phyloP scores from a whole-genome alignment of 64 coral and sea anemone genomes.

The Actinia tenebrosa region DNA sequence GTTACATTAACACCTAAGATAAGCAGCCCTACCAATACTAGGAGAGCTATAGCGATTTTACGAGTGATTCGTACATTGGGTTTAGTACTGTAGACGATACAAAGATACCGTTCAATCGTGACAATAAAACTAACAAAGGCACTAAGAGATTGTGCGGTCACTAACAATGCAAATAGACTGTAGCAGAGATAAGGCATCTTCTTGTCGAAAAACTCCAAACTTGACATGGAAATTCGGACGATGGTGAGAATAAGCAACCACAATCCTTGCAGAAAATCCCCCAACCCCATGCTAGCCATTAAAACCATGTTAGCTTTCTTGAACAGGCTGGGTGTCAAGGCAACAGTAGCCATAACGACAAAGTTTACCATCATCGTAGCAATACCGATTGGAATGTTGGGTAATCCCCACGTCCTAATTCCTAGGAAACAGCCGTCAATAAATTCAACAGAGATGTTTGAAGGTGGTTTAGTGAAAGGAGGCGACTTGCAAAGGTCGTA shows the following conservation, averaged over 20 bases:
- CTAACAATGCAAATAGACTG: neutral
- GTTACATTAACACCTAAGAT: neutral
- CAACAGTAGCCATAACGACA: neutral
- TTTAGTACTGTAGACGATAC: neutral
- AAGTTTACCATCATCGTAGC: neutral
- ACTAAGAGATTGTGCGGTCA: neutral
- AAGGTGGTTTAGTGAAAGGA: neutral
- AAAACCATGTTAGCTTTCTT: neutral
- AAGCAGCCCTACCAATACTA: neutral
- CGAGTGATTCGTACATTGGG: neutral
- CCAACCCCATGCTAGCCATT: neutral
- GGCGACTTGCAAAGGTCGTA: neutral
- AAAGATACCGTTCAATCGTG: neutral
- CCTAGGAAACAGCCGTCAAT: neutral
- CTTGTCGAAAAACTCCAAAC: neutral
- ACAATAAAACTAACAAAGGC: neutral
- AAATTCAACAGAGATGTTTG: neutral
- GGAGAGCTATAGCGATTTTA: neutral
- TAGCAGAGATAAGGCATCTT: neutral
- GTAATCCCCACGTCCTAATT: neutral
- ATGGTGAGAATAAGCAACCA: neutral
- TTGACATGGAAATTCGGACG: neutral
- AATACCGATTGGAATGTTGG: neutral
- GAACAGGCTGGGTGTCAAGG: neutral
- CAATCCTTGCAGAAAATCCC: neutral